phyloP scores from a whole-genome alignment of 2,113 vertebrate genomes.

The Marmota monax region DNA sequence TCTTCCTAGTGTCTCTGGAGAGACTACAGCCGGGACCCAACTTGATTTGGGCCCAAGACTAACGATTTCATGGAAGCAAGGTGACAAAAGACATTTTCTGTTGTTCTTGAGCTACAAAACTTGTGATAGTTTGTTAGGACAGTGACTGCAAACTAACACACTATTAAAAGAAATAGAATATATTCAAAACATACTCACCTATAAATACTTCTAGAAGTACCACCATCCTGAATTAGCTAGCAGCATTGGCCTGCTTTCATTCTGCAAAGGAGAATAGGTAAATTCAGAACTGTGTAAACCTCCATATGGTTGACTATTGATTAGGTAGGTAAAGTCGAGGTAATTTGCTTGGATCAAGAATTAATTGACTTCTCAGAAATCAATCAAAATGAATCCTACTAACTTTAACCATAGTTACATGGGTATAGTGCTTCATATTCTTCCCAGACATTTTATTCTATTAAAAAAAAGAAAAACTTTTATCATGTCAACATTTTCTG shows the following conservation, averaged over 20 bases:
- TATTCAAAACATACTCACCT: neutral
- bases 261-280: neutral
- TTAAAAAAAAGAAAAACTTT: neutral
- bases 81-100: neutral
- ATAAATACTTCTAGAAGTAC: constrained; percentile 10
- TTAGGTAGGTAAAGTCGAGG: neutral
- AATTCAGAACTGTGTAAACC: neutral
- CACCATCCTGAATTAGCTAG: neutral
- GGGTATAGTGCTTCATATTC: neutral
- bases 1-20: neutral
- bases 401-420: neutral
- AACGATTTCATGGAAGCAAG: neutral
- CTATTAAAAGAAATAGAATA: neutral
- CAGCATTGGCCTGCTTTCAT: neutral
- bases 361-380: constrained; percentile 33
- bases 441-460: constrained; percentile 44
- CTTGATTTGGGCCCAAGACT: neutral
- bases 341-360: constrained; percentile 33
- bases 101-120: neutral
- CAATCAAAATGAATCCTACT: neutral
- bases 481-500: constrained; percentile 41
- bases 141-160: neutral
- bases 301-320: neutral
- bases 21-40: neutral
- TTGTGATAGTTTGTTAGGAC: neutral